Evolutionary conservation across 2,888 invertebrate genomes (phyloP), one percentile per base, ranked within the genome.

Genomic region (Thumatha senex): DNA sequence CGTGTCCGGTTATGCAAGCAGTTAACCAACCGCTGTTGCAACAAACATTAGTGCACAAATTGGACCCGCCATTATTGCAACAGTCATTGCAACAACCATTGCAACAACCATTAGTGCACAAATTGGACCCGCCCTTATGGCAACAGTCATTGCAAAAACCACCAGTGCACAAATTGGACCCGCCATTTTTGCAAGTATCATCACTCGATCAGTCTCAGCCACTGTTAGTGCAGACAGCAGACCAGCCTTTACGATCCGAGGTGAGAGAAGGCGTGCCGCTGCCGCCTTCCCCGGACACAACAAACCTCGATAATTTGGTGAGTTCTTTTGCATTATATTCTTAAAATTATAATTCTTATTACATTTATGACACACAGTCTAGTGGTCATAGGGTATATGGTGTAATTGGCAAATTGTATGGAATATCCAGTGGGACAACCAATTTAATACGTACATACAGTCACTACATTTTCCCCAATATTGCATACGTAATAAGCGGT

Each of bases 261-360:
- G 33, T 30, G 34, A 46, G 36, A 8, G 57, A 58, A 7, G 12
- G 43, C 10, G 51, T 48, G 13, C 52, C 55, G 1, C 56, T 55
- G 0, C 58, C 56, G 9, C 48, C 78, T 1, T 86, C 86, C 13
- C 87, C 86, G 0, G 86, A 88, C 35, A 82, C 88, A 0, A 83
- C 87, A 1, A 76, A 82, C 46, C 50, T 76, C 40, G 85, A 87
- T 45, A 70, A 51, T 47, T 42, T 68, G 79, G 89, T 89, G 59
- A 85, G 87, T 76, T 4, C 18, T 9, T 46, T 51, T 33, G 15
- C 8, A 38, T 34, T 31, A 48, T 24, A 15, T 38, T n/a, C 7
- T 46, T 44, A 40, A 24, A 24, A 24, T 24, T 24, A 24, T 24
- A 24, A 24, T 24, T 24, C 18, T 24, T 24, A 24, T 24, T 24